Evolutionary conservation across 2,797 vertebrate species (phyloP).

Genomic region (Hafferia zeledoni): DNA sequence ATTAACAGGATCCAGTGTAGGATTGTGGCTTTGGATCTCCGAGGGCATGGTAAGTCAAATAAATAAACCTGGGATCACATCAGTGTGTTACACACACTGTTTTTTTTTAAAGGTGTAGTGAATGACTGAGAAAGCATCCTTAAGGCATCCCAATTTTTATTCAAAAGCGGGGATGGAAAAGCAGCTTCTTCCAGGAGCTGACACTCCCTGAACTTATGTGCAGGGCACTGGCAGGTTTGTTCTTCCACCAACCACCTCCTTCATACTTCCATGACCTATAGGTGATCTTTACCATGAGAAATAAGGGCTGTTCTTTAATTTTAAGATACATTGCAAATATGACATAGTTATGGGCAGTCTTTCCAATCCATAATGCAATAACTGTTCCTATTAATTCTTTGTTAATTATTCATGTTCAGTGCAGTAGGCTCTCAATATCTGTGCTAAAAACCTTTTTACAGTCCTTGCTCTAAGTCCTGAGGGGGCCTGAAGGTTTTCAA

Average conservation of each 20-base stretch:
- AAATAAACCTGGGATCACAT: not conserved
- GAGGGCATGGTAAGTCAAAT: constrained; percentile 88
- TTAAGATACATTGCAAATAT: not conserved
- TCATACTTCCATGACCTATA: not conserved
- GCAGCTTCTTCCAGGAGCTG: not conserved
- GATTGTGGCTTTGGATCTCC: constrained; percentile 94
- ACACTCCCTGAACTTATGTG: not conserved
- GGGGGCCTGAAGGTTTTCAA: not conserved
- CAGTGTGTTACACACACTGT: accelerated
- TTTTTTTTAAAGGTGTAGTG: not conserved
- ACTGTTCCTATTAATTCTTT: not conserved
- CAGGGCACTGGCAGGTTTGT: not conserved
- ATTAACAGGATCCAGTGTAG: constrained; percentile 92
- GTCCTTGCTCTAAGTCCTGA: not conserved
- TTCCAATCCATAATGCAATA: not conserved
- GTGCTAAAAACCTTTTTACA: not conserved
- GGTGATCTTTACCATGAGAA: not conserved
- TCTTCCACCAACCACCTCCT: not conserved
- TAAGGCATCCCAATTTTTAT: not conserved
- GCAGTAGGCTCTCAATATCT: not conserved
- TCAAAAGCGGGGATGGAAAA: not conserved
- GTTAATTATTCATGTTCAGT: not conserved
- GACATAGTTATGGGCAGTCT: not conserved
- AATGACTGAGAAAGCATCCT: not conserved
- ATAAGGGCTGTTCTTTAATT: not conserved